Base-by-base conservation (phyloP, 2,113 vertebrate species). In the Lagopus muta region DNA sequence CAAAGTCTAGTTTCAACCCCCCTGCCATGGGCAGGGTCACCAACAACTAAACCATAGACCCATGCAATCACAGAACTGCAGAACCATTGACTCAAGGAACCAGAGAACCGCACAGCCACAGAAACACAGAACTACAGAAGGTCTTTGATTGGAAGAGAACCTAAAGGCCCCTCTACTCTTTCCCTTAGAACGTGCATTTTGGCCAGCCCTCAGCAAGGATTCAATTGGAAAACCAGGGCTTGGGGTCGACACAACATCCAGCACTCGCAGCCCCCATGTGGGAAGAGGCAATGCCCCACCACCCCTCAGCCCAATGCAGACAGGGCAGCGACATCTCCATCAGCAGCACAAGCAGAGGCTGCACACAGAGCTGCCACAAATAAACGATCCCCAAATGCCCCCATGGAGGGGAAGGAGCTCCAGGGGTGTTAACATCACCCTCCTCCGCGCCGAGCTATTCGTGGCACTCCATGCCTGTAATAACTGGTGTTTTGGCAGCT, bases 401-500 rank as follows among this genome's bases (percentile, higher is more conserved):
- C 28, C 27, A 15, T 65, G 38, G 3, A 32, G 73, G 89, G 16
- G 61, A 10, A 48, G 74, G 48, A 65, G 74, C 64, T 0, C 19
- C 2, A 27, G 55, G 92, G 92, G 52, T 84, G 90, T 36, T 17
- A 67, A 62, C 92, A 73, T n/a, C 40, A 34, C 82, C 11, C 34
- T n/a, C 55, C 55, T 32, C 76, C 62, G 61, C 8, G 50, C 82
- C 61, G 43, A 50, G 62, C 81, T 38, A 30, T 78, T 64, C 61
- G 1, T 6, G 27, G 66, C 93, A 8, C 95, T 90, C 95, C 85
- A 13, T 66, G 76, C 97, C 97, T 97, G 97, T 94, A 86, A 92
- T 95, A 96, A 92, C 90, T 65, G 96, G 95, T 97, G 96, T 96
- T 98, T 97, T 98, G 97, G 97, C 97, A 98, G 97, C 97, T 97